These are phyloP conservation scores for Penaeus chinensis DNA, from an alignment of 1,140 invertebrate genomes.

Conservation along the genomic window DNA sequence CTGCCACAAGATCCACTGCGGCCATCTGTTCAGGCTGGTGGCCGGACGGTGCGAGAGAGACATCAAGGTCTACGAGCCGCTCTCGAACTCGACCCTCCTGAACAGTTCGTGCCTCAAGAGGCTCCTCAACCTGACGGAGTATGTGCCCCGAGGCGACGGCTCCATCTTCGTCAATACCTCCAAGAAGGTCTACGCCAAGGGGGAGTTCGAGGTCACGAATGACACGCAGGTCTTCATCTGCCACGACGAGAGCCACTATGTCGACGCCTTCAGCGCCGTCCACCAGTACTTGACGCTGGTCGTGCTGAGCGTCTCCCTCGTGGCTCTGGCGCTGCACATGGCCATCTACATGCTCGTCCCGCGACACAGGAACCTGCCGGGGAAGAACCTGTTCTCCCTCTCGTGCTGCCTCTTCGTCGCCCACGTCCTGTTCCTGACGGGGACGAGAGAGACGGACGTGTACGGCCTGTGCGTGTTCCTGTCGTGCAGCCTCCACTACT, in stretches of 20 bases:
- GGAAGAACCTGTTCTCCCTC: slow-evolving; percentile 71
- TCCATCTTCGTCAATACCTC: slow-evolving; percentile 44
- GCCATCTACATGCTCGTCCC: slow-evolving; percentile 69
- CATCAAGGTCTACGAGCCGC: background rate
- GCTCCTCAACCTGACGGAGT: slow-evolving; percentile 23
- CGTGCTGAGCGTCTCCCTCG: slow-evolving; percentile 67
- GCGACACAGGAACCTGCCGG: slow-evolving; percentile 71
- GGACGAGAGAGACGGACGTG: slow-evolving; percentile 61
- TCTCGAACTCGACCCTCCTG: slow-evolving; percentile 36
- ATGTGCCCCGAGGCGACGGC: slow-evolving; percentile 15
- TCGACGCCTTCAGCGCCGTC: background rate
- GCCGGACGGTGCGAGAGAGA: slow-evolving; percentile 46
- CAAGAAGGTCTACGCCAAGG: slow-evolving; percentile 40
- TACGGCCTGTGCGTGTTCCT: slow-evolving; percentile 69
- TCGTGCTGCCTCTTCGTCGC: slow-evolving; percentile 70
- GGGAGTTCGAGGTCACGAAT: slow-evolving; percentile 50
- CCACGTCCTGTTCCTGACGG: slow-evolving; percentile 70
- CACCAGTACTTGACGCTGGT: slow-evolving; percentile 41
- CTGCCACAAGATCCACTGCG: slow-evolving; percentile 54
- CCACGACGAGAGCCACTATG: slow-evolving; percentile 24
- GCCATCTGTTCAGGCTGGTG: slow-evolving; percentile 45
- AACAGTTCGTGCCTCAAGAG: slow-evolving; percentile 51
- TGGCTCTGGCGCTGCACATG: slow-evolving; percentile 69
- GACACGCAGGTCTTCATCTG: slow-evolving; percentile 44
- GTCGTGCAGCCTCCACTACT: slow-evolving; percentile 89